Conservation (phyloP, 2,797 vertebrate genomes). For the Aselliscus stoliczkanus region DNA sequence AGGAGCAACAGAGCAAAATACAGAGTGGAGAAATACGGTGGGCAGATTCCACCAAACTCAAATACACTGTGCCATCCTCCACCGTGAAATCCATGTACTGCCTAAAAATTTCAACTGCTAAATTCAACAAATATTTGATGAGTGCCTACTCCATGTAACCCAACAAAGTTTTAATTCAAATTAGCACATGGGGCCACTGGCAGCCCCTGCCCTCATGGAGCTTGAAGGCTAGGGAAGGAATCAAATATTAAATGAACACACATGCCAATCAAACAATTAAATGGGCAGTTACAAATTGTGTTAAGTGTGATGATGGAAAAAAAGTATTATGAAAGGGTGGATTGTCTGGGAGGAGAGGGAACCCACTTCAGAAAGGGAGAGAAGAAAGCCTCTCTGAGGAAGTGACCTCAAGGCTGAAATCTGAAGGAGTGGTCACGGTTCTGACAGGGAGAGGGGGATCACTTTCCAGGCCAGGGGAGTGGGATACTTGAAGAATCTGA, state of each 20-base stretch:
- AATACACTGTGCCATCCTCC: not conserved
- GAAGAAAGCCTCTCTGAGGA: not conserved
- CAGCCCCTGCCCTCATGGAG: not conserved
- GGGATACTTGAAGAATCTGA: not conserved
- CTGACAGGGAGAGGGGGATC: no score
- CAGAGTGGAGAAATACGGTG: not conserved
- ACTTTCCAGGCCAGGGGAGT: not conserved
- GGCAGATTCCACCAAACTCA: not conserved
- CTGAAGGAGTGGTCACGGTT: not conserved
- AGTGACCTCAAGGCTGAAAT: not conserved
- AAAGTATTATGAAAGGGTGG: not conserved
- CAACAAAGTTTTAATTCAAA: not conserved
- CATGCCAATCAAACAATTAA: no score
- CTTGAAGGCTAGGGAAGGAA: not conserved
- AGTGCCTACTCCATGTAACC: not conserved
- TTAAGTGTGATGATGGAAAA: not conserved
- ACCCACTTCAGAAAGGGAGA: rapidly evolving
- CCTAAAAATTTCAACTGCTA: no score
- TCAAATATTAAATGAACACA: not conserved
- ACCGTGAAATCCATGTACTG: rapidly evolving
- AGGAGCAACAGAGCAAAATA: not conserved
- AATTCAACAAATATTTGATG: not conserved
- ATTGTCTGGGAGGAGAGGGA: not conserved
- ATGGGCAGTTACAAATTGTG: no score
- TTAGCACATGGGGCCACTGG: not conserved